Percentiles rank a stretch among this genome's conserved stretches.
These are phyloP conservation scores for Paguma larvata DNA, from an alignment of 2,797 vertebrate genomes.

Conservation along the genomic window DNA sequence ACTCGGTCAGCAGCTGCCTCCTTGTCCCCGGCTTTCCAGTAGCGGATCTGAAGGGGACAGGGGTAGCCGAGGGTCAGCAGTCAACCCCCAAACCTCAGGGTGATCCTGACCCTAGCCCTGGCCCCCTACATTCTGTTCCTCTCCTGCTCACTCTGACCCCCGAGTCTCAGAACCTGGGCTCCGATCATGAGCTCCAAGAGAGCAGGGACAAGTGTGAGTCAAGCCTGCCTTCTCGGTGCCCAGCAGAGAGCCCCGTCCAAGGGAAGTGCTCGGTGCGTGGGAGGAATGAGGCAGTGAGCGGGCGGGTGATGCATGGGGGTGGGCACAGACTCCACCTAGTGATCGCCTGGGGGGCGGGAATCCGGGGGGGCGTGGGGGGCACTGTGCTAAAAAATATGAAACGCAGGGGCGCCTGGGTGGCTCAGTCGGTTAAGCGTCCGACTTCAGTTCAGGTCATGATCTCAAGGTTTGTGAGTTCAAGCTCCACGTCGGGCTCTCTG, in stretches of 20 bases:
- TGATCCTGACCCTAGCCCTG: fast-evolving
- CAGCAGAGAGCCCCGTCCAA: neutral
- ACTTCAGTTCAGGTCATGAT: too few relatives aligned
- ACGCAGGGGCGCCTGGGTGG: too few relatives aligned
- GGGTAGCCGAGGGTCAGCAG: neutral
- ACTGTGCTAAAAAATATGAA: neutral
- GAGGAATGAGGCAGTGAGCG: neutral
- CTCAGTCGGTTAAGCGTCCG: too few relatives aligned
- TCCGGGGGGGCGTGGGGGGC: too few relatives aligned
- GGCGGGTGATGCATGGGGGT: neutral
- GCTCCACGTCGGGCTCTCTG: too few relatives aligned
- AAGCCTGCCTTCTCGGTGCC: neutral
- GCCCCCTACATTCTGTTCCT: neutral
- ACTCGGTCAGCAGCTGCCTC: constrained; percentile 97
- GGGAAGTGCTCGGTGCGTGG: neutral
- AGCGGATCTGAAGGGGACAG: constrained; percentile 92
- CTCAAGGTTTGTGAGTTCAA: too few relatives aligned
- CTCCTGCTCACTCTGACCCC: neutral
- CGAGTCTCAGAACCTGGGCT: neutral
- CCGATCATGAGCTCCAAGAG: neutral
- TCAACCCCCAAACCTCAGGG: neutral
- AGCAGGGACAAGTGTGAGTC: neutral
- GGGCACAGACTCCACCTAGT: too few relatives aligned
- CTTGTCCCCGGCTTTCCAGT: constrained; percentile 97
- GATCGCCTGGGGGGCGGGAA: neutral